phyloP scores from a whole-genome alignment of 2,888 invertebrate genomes.

The Oscheius sp. region DNA sequence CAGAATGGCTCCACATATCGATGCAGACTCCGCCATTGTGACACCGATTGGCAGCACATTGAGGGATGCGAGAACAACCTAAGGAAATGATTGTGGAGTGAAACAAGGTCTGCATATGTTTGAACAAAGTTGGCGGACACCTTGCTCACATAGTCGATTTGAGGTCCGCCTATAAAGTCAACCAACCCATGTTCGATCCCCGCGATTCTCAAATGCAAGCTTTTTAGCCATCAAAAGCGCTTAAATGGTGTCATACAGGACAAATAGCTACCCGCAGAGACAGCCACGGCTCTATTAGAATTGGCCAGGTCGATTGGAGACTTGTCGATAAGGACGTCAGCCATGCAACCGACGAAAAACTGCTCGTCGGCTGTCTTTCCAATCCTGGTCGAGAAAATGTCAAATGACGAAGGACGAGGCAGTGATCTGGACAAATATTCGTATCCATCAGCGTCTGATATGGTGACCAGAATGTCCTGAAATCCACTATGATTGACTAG shows the following conservation, averaged over 20 bases:
- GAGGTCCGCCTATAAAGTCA: too few species aligned
- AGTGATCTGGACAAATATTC: slow-evolving; percentile 43
- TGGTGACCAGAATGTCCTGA: slow-evolving; percentile 39
- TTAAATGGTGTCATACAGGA: too few species aligned
- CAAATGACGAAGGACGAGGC: slow-evolving; percentile 41
- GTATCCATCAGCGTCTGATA: slow-evolving; percentile 44
- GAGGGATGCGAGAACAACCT: slow-evolving; percentile 62
- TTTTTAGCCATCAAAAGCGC: too few species aligned
- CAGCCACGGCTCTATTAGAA: slow-evolving; percentile 45
- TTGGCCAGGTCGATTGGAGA: slow-evolving; percentile 43
- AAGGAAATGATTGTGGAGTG: not conserved
- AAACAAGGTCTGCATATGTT: too few species aligned
- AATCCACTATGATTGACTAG: not conserved
- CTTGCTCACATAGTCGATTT: too few species aligned
- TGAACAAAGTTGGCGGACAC: too few species aligned
- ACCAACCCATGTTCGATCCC: too few species aligned
- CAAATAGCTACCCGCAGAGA: slow-evolving; percentile 34
- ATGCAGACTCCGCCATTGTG: slow-evolving; percentile 64
- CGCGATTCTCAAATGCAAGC: too few species aligned
- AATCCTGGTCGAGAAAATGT: slow-evolving; percentile 61
- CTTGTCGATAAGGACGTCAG: slow-evolving; percentile 59
- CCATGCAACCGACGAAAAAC: slow-evolving; percentile 64
- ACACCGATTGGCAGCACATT: slow-evolving; percentile 62
- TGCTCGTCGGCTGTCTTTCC: slow-evolving; percentile 49
- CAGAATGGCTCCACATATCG: slow-evolving; percentile 65